Evolutionary conservation across 2,113 vertebrate species (phyloP), one percentile per base, ranked within the genome.

Genomic region (Haemorhous mexicanus): DNA sequence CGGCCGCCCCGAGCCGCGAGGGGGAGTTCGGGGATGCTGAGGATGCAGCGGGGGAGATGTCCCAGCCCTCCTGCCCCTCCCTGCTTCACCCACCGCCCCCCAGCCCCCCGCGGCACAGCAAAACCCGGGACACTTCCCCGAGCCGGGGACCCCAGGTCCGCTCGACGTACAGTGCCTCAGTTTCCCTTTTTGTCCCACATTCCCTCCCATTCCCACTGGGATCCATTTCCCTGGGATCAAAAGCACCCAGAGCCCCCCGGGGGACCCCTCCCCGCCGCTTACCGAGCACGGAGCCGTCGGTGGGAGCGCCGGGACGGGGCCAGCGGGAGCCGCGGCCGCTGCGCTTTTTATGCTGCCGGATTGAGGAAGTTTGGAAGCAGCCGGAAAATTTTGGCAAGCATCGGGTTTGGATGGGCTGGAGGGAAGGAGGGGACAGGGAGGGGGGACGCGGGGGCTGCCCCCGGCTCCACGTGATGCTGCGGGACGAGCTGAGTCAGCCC

Each of bases 381-480:
- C 59, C 88, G 96, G 96, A 96, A 97, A 97, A 90, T 50, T 20
- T 93, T 81, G 89, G 91, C 90, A 67, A 41, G 24, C 32, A 1
- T 11, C 18, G 35, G 62, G 43, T 13, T 24, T 10, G 44, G n/a
- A 46, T 33, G 13, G n/a, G 30, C 18, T 1, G 77, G 16, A 35
- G 79, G 44, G 72, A 56, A 55, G 91, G 77, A 59, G 91, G 76
- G 32, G 76, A 47, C 6, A 1, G 9, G 61, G 69, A 32, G 56
- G 77, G 27, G 37, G 55, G 82, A 64, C 59, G 49, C 4, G 41
- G 82, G 81, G 59, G 49, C 85, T 79, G 66, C 58, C 76, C 78
- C 72, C 32, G 1, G 16, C 76, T 86, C 10, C 95, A 84, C 91
- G 61, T 94, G 91, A 15, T 77, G 84, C 52, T 63, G 63, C 7